These are phyloP conservation scores for Belonocnema kinseyi DNA, from an alignment of 1,140 invertebrate genomes.

Conservation along the genomic window DNA sequence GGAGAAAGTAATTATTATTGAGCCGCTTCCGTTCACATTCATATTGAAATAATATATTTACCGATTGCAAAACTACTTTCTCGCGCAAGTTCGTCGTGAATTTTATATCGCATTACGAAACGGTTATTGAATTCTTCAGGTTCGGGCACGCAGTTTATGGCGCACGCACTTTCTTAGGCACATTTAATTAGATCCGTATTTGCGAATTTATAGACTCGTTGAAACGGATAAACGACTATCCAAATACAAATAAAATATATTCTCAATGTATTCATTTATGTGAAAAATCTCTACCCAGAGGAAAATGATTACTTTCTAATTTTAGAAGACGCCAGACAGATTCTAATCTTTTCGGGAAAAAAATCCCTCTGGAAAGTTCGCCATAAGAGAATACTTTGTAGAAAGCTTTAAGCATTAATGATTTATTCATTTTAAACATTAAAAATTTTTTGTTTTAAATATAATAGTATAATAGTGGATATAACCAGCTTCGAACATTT, in stretches of 20 bases:
- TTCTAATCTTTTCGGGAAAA: constrained; percentile 2
- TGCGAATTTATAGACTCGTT: constrained; percentile 4
- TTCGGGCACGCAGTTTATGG: background rate
- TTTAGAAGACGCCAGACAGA: background rate
- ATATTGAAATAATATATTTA: constrained; percentile 27
- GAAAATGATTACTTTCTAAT: constrained; percentile 20
- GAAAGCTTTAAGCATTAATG: background rate
- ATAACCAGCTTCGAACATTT: too few species aligned
- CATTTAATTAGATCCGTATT: constrained; percentile 26
- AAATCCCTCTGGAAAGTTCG: constrained; percentile 14
- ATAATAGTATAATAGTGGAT: too few species aligned
- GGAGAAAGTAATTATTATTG: constrained; percentile 30
- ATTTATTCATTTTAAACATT: background rate
- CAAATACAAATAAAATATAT: constrained; percentile 8
- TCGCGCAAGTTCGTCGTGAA: constrained; percentile 19
- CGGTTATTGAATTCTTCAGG: constrained; percentile 2
- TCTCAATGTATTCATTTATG: background rate
- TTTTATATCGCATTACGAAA: constrained; percentile 19
- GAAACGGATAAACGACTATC: background rate
- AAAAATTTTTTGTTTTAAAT: too few species aligned
- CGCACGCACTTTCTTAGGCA: constrained; percentile 14
- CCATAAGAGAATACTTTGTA: constrained; percentile 16
- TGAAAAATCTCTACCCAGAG: background rate
- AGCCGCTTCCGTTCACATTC: constrained; percentile 1
- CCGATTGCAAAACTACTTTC: constrained; percentile 30